These are phyloP conservation scores for Alosa sapidissima DNA, from an alignment of 2,797 vertebrate species.

Conservation along the genomic window DNA sequence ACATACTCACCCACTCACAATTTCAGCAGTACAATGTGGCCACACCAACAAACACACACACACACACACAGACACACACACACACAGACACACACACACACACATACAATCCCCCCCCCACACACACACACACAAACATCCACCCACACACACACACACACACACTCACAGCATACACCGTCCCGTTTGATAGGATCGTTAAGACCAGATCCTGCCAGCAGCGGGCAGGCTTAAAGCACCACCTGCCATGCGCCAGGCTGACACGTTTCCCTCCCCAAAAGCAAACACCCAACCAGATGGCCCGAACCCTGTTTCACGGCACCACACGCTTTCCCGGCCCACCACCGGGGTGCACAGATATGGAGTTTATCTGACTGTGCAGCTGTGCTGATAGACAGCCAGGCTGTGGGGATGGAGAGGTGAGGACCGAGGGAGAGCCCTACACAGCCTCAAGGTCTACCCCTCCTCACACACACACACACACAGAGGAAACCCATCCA, in stretches of 20 bases:
- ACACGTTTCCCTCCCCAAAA: slow-evolving; percentile 22
- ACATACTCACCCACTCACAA: not conserved
- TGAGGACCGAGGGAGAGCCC: not conserved
- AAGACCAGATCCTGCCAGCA: slow-evolving; percentile 23
- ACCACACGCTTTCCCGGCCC: slow-evolving; percentile 33
- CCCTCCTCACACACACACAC: not conserved
- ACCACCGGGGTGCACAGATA: slow-evolving; percentile 13
- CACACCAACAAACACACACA: not conserved
- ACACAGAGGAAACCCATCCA: not conserved
- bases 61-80: not conserved
- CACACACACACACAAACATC: not conserved
- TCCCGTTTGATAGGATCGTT: not conserved
- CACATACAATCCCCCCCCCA: no score
- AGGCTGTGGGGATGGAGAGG: not conserved
- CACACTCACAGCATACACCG: not conserved
- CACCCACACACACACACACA: not conserved
- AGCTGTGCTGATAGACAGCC: not conserved
- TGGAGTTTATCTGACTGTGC: slow-evolving; percentile 35
- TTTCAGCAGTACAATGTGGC: no score
- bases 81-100: not conserved
- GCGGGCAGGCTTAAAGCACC: slow-evolving; percentile 30
- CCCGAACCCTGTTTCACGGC: slow-evolving; percentile 24
- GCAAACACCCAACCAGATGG: slow-evolving; percentile 52
- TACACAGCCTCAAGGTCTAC: not conserved
- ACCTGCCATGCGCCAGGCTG: slow-evolving; percentile 35